Conservation (phyloP, 2,888 invertebrate species). For the Tenthredo scrophulariae region DNA sequence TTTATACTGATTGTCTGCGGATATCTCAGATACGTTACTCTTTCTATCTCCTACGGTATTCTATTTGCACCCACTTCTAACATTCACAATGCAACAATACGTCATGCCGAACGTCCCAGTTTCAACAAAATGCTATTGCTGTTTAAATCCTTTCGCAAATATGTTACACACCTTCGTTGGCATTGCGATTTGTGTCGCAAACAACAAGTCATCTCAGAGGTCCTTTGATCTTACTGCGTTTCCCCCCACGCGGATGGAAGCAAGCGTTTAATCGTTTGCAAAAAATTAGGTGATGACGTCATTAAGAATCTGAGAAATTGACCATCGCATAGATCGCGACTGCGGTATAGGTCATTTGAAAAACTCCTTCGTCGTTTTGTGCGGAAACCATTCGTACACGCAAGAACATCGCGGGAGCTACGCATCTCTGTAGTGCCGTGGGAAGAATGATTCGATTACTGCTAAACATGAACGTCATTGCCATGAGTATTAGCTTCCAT, state of each 20-base stretch:
- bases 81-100: slow-evolving; percentile 5
- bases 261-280: neutral
- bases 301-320: neutral
- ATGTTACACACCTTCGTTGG: neutral
- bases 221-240: neutral
- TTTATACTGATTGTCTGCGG: slow-evolving; percentile 14
- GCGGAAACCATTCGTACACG: neutral
- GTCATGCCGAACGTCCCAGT: slow-evolving; percentile 7
- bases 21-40: slow-evolving; percentile 4
- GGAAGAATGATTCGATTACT: slow-evolving; percentile 70
- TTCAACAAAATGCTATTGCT: neutral
- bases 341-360: neutral
- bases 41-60: slow-evolving; percentile 10
- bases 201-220: neutral
- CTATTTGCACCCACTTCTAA: slow-evolving; percentile 10
- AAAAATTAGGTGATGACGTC: neutral
- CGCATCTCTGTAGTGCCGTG: slow-evolving; percentile 63
- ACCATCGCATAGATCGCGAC: neutral
- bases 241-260: neutral
- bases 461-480: slow-evolving; percentile 59
- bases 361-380: neutral
- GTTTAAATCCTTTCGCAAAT: neutral
- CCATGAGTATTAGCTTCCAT: too few species aligned
- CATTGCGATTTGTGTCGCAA: neutral
- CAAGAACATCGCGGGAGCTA: neutral